These are phyloP conservation scores for Pontoporia blainvillei DNA, from an alignment of 2,113 vertebrate genomes.

Conservation along the genomic window DNA sequence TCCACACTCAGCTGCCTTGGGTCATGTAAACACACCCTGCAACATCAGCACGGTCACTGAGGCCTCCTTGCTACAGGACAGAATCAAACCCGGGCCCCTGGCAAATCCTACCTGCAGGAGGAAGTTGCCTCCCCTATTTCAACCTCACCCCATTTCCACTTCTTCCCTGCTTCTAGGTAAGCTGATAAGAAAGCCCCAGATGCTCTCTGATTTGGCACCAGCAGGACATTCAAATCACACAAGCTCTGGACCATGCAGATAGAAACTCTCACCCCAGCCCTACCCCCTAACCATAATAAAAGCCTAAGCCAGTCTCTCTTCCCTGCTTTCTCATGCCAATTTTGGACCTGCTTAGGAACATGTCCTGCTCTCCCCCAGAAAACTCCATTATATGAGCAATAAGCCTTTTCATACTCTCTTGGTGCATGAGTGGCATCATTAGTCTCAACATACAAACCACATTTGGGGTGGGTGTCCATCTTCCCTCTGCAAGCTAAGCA, in stretches of 20 bases:
- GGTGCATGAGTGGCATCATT: neutral
- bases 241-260: neutral
- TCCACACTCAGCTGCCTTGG: neutral
- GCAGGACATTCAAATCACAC: neutral
- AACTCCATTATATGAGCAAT: neutral
- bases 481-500: neutral
- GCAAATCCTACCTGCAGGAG: neutral
- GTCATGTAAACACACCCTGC: fast-evolving
- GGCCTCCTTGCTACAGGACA: neutral
- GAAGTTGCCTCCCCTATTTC: neutral
- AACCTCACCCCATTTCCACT: neutral
- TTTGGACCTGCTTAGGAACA: neutral
- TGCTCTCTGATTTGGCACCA: neutral
- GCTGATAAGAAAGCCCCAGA: neutral
- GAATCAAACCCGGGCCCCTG: neutral
- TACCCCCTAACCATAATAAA: neutral
- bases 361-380: neutral
- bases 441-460: neutral
- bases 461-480: neutral
- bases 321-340: neutral
- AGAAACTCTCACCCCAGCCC: neutral
- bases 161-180: neutral
- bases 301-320: neutral
- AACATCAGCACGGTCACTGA: neutral
- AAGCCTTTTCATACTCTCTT: neutral